Evolutionary conservation across 2,888 invertebrate species (phyloP).

Genomic region (Heliconius ethilla): DNA sequence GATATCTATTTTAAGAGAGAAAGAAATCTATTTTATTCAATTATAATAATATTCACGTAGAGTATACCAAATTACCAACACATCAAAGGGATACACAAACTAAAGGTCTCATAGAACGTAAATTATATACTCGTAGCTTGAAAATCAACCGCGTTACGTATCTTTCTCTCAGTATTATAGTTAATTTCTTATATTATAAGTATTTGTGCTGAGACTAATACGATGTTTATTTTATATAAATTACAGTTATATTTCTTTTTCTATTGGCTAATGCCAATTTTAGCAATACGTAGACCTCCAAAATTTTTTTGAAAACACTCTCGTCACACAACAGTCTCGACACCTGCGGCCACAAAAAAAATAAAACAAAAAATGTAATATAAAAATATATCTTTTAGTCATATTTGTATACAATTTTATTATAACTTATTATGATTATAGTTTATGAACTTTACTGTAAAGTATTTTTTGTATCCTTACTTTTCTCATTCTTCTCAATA

Average conservation of each 20-base stretch:
- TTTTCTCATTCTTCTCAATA: constrained; percentile 33
- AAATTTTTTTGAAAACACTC: too few species aligned
- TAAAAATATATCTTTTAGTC: background rate
- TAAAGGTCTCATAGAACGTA: background rate
- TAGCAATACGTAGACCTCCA: too few species aligned
- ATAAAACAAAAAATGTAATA: background rate
- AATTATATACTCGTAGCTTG: background rate
- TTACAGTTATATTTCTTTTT: background rate
- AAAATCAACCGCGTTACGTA: background rate
- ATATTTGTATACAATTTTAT: background rate
- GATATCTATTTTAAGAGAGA: too few species aligned
- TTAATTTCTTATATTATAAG: background rate
- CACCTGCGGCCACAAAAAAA: background rate
- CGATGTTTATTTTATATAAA: background rate
- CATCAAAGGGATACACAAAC: background rate
- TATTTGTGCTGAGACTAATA: background rate
- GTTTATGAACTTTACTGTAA: constrained; percentile 11
- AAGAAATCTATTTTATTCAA: too few species aligned
- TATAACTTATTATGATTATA: background rate
- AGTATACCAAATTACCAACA: background rate
- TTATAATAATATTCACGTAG: background rate
- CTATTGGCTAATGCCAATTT: too few species aligned
- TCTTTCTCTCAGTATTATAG: background rate
- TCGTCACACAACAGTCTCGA: too few species aligned
- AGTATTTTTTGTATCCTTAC: background rate